Evolutionary conservation across 2,888 invertebrate genomes (phyloP).

Genomic region (Podotricha telesiphe): DNA sequence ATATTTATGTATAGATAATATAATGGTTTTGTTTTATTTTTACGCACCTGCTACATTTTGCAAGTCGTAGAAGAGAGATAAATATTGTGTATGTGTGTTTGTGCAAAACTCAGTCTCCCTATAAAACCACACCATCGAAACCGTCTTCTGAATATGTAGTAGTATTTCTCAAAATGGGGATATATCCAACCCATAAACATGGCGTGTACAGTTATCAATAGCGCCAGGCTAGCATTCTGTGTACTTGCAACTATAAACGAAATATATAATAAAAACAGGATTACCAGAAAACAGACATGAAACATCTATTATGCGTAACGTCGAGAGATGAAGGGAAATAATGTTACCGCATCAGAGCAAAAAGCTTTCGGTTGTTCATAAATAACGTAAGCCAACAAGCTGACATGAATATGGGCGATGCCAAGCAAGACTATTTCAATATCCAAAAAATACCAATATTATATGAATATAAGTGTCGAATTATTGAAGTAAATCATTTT

Average conservation of each 20-base stretch:
- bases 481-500: constrained; percentile 5
- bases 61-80: too few relatives aligned
- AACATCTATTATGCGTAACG: constrained; percentile 14
- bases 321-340: constrained; percentile 26
- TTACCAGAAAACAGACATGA: neutral
- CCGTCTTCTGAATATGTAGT: too few relatives aligned
- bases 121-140: too few relatives aligned
- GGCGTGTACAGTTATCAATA: neutral
- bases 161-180: too few relatives aligned
- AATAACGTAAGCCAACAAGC: constrained; percentile 38
- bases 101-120: too few relatives aligned
- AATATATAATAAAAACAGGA: neutral
- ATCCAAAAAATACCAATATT: constrained; percentile 28
- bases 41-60: too few relatives aligned
- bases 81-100: too few relatives aligned
- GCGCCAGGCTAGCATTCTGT: neutral
- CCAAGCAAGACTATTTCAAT: constrained; percentile 34
- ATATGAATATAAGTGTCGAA: constrained; percentile 3
- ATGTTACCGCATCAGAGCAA: constrained; percentile 24
- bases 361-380: constrained; percentile 38
- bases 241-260: neutral
- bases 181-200: neutral
- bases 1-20: too few relatives aligned
- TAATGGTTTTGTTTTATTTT: too few relatives aligned
- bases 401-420: constrained; percentile 42